A percentile compares a stretch with the other conserved stretches of the same genome.
Conservation (phyloP, 2,113 vertebrate genomes). For the Cygnus buccinator region DNA sequence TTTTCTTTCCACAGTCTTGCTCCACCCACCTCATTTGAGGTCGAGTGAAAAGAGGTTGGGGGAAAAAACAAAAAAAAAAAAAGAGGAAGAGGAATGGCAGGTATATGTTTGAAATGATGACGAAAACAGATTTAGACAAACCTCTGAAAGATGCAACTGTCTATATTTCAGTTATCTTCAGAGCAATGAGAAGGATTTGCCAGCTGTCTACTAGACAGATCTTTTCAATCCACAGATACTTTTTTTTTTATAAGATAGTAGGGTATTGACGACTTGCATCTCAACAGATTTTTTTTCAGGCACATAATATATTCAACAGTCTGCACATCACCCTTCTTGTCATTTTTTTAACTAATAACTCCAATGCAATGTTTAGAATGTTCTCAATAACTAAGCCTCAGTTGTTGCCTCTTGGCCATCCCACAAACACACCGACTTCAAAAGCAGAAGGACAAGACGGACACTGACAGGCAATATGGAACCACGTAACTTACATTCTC, state of each 20-base stretch:
- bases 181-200: not conserved
- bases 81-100: not conserved
- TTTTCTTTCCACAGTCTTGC: not conserved
- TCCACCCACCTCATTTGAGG: not conserved
- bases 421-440: not conserved
- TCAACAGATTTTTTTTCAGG: not conserved
- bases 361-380: not conserved
- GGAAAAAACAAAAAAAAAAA: not conserved
- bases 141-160: not conserved
- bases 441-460: not conserved
- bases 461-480: not conserved
- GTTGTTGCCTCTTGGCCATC: not conserved
- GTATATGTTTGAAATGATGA: not conserved
- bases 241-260: not conserved
- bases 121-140: not conserved
- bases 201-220: not conserved
- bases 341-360: not conserved
- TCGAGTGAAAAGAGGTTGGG: not conserved
- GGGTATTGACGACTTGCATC: not conserved
- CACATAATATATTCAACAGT: not conserved
- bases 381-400: not conserved
- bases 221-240: not conserved
- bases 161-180: not conserved
- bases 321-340: not conserved
- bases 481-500: conserved; percentile 77